phyloP scores from a whole-genome alignment of 2,113 vertebrate genomes.

The Crypturellus undulatus region DNA sequence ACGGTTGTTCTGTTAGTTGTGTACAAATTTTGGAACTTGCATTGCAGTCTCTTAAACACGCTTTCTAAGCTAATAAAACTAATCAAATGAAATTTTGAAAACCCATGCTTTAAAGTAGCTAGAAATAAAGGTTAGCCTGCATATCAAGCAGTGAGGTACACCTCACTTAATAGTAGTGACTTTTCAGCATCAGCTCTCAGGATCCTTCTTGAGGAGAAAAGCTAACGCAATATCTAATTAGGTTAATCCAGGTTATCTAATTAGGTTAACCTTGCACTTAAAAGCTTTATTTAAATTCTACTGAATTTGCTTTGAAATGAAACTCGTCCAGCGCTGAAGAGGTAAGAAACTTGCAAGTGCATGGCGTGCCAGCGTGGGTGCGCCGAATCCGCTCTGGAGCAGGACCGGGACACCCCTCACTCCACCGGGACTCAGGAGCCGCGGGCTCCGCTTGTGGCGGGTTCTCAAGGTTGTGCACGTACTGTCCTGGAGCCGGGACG shows the following conservation, averaged over 20 bases:
- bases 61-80: conserved; percentile 17
- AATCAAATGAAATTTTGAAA: conserved; percentile 11
- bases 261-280: neutral
- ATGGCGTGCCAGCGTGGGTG: neutral
- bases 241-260: neutral
- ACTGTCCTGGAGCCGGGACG: neutral
- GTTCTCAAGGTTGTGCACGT: accelerated
- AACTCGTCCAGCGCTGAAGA: neutral
- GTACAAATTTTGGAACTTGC: conserved; percentile 12
- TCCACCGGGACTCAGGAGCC: neutral
- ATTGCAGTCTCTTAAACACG: neutral
- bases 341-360: neutral
- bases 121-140: neutral
- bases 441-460: neutral
- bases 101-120: neutral
- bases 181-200: neutral
- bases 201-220: neutral
- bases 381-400: accelerated
- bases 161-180: neutral
- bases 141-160: neutral
- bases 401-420: accelerated
- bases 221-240: neutral
- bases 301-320: neutral
- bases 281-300: neutral
- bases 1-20: conserved; percentile 53